phyloP scores from a whole-genome alignment of 2,888 invertebrate species.

The Sycophila texana region DNA sequence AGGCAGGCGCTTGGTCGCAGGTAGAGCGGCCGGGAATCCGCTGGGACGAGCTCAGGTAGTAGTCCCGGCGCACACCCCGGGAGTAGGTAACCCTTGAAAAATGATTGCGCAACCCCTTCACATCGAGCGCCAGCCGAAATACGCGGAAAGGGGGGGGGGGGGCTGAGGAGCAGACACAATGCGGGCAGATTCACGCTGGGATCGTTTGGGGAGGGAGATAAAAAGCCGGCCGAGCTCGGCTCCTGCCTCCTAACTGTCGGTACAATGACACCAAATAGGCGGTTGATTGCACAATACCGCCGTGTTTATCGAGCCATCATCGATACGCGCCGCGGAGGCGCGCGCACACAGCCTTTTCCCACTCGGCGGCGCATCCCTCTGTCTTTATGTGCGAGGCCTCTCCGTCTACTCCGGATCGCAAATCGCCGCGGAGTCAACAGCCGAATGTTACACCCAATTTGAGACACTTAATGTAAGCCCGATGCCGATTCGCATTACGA shows the following conservation, averaged over 20 bases:
- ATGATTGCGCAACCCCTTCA: conserved; percentile 61
- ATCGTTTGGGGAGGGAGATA: not conserved
- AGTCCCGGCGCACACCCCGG: conserved; percentile 4
- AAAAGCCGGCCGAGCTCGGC: conserved; percentile 5
- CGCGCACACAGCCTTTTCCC: not conserved
- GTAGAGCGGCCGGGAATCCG: conserved; percentile 24
- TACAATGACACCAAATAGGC: conserved; percentile 75
- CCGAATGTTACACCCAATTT: conserved; percentile 74
- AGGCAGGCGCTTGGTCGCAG: conserved; percentile 33
- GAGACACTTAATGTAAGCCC: conserved; percentile 68
- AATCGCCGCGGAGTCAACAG: conserved; percentile 68
- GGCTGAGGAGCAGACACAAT: conserved; percentile 56
- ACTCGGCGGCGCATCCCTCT: conserved; percentile 22
- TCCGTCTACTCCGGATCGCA: conserved; percentile 19
- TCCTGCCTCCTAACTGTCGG: conserved; percentile 65
- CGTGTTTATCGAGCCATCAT: conserved; percentile 75
- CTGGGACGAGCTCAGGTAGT: not conserved
- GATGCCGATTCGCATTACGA: conserved; percentile 67
- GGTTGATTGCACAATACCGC: conserved; percentile 75
- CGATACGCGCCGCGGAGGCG: conserved; percentile 64
- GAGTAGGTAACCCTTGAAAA: conserved; percentile 54
- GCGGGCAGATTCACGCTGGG: conserved; percentile 53
- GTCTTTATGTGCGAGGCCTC: not conserved
- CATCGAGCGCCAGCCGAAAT: conserved; percentile 36
- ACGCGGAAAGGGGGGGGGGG: not conserved